phyloP scores from a whole-genome alignment of 2,797 vertebrate genomes.

The Odontamblyopus rebecca region DNA sequence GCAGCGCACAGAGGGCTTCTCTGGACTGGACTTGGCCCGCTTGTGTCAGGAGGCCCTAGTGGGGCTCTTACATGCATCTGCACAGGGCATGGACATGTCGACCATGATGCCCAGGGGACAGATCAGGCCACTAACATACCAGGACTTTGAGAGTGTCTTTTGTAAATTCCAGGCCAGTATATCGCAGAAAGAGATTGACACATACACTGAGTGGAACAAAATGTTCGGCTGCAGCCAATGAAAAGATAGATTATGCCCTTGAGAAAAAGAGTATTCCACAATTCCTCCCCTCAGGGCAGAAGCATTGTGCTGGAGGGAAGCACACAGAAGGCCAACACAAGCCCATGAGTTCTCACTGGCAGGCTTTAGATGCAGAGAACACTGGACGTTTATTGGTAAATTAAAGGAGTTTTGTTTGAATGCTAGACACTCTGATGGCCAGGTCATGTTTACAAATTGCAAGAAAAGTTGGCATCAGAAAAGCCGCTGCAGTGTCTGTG shows the following conservation, averaged over 20 bases:
- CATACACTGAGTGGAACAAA: constrained; percentile 99
- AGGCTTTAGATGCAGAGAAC: constrained; percentile 81
- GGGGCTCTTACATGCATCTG: constrained; percentile 86
- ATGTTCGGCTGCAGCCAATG: constrained; percentile 99
- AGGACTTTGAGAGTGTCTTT: constrained; percentile 99
- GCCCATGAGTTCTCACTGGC: constrained; percentile 81
- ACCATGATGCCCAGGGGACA: constrained; percentile 89
- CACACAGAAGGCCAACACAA: constrained; percentile 68
- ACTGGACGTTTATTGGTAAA: constrained; percentile 82
- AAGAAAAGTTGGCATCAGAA: constrained; percentile 82
- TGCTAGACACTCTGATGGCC: constrained; percentile 82
- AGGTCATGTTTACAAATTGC: constrained; percentile 78
- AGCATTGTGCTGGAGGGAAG: constrained; percentile 75
- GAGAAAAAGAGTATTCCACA: constrained; percentile 79
- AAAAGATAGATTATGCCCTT: constrained; percentile 70
- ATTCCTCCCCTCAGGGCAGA: constrained; percentile 81
- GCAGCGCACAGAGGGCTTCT: constrained; percentile 97
- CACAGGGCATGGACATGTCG: constrained; percentile 91
- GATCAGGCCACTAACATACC: constrained; percentile 91
- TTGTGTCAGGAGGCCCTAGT: constrained; percentile 93
- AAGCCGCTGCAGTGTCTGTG: constrained; percentile 85
- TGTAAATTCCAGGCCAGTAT: constrained; percentile 99
- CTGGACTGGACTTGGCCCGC: constrained; percentile 93
- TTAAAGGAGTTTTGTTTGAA: constrained; percentile 80
- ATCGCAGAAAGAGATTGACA: constrained; percentile 88